phyloP scores from a whole-genome alignment of 2,113 vertebrate genomes.

The Callocephalon fimbriatum region DNA sequence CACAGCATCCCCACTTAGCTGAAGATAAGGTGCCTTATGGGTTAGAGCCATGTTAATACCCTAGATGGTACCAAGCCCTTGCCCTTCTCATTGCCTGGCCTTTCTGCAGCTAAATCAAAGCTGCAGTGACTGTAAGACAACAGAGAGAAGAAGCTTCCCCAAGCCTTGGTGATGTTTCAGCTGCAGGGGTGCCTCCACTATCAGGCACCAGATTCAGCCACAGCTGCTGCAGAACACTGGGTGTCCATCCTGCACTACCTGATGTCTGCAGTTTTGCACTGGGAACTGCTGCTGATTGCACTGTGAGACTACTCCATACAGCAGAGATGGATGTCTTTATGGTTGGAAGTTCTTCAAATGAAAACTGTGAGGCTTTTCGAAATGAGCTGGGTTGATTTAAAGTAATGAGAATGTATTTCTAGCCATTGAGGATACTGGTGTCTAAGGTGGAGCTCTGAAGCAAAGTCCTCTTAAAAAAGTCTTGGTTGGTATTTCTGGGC shows the following conservation, averaged over 20 bases:
- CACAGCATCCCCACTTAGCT: neutral
- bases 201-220: neutral
- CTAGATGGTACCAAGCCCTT: fast-evolving
- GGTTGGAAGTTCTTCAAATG: neutral
- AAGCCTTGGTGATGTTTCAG: neutral
- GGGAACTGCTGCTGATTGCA: neutral
- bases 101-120: neutral
- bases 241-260: fast-evolving
- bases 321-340: neutral
- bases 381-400: neutral
- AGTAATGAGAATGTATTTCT: neutral
- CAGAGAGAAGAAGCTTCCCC: fast-evolving
- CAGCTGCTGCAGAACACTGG: neutral
- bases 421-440: neutral
- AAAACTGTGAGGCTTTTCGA: neutral
- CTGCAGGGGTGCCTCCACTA: neutral
- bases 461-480: neutral
- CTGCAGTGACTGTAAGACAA: neutral
- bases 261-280: fast-evolving
- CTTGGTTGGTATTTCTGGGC: neutral
- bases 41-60: neutral
- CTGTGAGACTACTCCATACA: fast-evolving
- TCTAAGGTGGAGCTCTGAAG: neutral
- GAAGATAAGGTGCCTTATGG: neutral
- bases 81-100: neutral